These are phyloP conservation scores for Epinephelus moara DNA, from an alignment of 2,113 vertebrate species.

Conservation along the genomic window DNA sequence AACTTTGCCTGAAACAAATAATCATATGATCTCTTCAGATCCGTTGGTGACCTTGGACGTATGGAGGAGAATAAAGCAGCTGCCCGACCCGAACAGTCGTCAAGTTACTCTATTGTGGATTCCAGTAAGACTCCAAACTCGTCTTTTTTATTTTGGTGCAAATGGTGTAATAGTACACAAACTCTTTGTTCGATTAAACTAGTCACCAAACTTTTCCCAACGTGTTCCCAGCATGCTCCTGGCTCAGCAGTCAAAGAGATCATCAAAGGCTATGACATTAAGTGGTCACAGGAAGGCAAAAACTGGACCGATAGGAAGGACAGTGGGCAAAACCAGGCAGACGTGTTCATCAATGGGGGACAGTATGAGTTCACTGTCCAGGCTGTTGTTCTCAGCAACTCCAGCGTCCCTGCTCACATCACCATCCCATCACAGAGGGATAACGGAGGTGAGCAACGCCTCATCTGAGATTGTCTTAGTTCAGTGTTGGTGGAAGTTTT, in stretches of 20 bases:
- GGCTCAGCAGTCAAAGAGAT: slow-evolving; percentile 9
- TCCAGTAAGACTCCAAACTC: slow-evolving; percentile 47
- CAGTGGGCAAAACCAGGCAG: slow-evolving; percentile 22
- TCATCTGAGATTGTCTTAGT: too few relatives aligned
- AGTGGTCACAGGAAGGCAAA: slow-evolving; percentile 52
- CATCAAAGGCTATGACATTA: slow-evolving; percentile 59
- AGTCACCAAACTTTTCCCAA: not conserved
- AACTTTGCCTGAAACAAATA: slow-evolving; percentile 2
- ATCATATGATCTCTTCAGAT: slow-evolving; percentile 52
- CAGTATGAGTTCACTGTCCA: slow-evolving; percentile 63
- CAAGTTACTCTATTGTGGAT: slow-evolving; percentile 72
- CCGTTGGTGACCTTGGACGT: slow-evolving; percentile 68
- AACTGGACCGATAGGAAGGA: slow-evolving; percentile 9
- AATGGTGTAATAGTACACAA: not conserved
- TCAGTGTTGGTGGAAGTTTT: not conserved
- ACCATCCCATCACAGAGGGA: slow-evolving; percentile 45
- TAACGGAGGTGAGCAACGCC: slow-evolving; percentile 19
- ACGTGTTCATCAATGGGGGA: slow-evolving; percentile 52
- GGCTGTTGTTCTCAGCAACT: slow-evolving; percentile 34
- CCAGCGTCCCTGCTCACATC: slow-evolving; percentile 49
- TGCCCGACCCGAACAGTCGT: slow-evolving; percentile 15
- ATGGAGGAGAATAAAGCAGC: slow-evolving; percentile 69
- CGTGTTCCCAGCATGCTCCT: slow-evolving; percentile 38
- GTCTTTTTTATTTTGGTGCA: not conserved
- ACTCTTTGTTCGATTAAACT: not conserved